phyloP scores from a whole-genome alignment of 2,797 vertebrate genomes.

The Hybognathus amarus region DNA sequence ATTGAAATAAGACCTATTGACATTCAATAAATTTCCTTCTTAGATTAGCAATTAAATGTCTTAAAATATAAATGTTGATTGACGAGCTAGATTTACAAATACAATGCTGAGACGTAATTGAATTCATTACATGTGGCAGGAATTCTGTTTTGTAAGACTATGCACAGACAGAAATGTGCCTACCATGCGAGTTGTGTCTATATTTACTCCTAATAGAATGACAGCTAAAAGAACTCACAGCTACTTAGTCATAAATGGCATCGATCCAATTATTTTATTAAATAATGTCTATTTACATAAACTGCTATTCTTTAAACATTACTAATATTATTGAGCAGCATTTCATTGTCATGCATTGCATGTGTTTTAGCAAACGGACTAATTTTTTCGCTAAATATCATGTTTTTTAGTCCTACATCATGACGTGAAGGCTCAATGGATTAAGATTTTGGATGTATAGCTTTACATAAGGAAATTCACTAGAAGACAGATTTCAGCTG shows the following conservation, averaged over 20 bases:
- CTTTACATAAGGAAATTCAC: conserved; percentile 31
- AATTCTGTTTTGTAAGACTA: conserved; percentile 25
- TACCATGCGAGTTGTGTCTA: conserved; percentile 29
- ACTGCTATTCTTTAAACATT: neutral
- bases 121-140: neutral
- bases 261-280: conserved; percentile 14
- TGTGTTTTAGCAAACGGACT: neutral
- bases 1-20: neutral
- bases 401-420: neutral
- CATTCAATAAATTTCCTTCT: neutral
- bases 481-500: conserved; percentile 29
- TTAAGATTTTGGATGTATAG: conserved; percentile 25
- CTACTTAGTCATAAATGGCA: conserved; percentile 37
- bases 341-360: neutral
- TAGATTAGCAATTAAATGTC: neutral
- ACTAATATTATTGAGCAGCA: neutral
- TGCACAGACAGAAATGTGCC: conserved; percentile 37
- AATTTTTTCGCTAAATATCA: neutral
- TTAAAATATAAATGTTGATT: neutral
- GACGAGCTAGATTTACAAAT: neutral
- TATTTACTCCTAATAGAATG: conserved; percentile 51
- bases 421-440: neutral
- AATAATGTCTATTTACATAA: neutral
- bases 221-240: conserved; percentile 43
- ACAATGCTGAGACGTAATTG: neutral